These are phyloP conservation scores for Notamacropus eugenii DNA, from an alignment of 2,797 vertebrate species.

Conservation along the genomic window DNA sequence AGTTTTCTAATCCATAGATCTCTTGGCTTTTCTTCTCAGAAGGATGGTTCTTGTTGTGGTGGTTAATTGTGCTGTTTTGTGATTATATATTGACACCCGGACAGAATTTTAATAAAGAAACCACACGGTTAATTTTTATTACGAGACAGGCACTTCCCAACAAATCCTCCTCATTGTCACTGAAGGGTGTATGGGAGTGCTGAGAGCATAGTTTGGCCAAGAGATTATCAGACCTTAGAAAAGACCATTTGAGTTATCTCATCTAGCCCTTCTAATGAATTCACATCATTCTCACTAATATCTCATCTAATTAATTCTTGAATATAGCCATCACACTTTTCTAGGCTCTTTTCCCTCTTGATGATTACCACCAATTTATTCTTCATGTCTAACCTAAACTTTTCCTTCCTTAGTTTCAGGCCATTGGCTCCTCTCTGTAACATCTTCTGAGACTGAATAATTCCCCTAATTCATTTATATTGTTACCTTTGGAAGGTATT, in stretches of 20 bases:
- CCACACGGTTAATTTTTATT: slow-evolving; percentile 55
- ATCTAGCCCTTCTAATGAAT: slow-evolving; percentile 72
- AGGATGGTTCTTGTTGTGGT: neutral
- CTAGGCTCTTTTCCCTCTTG: slow-evolving; percentile 68
- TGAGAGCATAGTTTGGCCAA: slow-evolving; percentile 46
- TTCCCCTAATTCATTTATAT: slow-evolving; percentile 58
- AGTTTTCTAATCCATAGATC: slow-evolving; percentile 25
- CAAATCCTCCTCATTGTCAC: slow-evolving; percentile 45
- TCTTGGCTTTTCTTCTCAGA: neutral
- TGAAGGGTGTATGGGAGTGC: slow-evolving; percentile 60
- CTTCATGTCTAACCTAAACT: slow-evolving; percentile 79
- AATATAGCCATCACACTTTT: slow-evolving; percentile 56
- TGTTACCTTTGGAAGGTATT: slow-evolving; percentile 63
- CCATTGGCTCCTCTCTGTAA: slow-evolving; percentile 77
- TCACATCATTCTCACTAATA: slow-evolving; percentile 78
- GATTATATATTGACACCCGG: slow-evolving; percentile 28
- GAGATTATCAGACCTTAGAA: slow-evolving; percentile 67
- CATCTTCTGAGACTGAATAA: slow-evolving; percentile 74
- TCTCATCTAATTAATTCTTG: slow-evolving; percentile 79
- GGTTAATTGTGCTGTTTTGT: slow-evolving; percentile 50
- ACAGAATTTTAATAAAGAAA: slow-evolving; percentile 59
- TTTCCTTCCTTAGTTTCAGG: slow-evolving; percentile 81
- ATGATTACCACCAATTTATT: slow-evolving; percentile 79
- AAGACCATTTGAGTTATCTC: slow-evolving; percentile 67
- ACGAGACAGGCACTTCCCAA: slow-evolving; percentile 2